A percentile compares a stretch with the other conserved stretches of the same genome.
Conservation (phyloP, 2,113 vertebrate genomes). For the Isurus oxyrinchus region DNA sequence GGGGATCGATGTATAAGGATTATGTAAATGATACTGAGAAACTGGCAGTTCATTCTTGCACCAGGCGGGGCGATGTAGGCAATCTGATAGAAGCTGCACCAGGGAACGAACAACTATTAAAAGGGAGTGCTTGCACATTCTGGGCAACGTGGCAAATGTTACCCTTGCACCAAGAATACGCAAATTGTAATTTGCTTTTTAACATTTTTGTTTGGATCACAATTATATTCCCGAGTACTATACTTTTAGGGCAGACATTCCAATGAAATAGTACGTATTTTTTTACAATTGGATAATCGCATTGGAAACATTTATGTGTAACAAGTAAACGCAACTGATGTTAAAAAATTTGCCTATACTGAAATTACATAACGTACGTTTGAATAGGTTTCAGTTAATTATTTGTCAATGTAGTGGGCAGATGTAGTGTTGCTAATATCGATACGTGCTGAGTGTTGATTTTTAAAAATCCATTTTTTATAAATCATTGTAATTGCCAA, state of each 20-base stretch:
- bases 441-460: neutral
- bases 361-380: neutral
- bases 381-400: neutral
- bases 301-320: neutral
- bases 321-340: neutral
- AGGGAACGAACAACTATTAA: neutral
- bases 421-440: neutral
- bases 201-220: neutral
- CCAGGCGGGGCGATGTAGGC: conserved; percentile 13
- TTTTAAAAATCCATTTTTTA: neutral
- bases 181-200: neutral
- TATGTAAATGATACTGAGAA: conserved; percentile 11
- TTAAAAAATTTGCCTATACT: neutral
- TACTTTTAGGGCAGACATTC: neutral
- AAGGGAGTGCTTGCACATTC: neutral
- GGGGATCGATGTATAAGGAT: conserved; percentile 21
- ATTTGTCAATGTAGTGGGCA: neutral
- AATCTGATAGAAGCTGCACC: neutral
- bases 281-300: neutral
- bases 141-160: neutral
- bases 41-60: neutral
- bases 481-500: neutral
- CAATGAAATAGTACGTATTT: neutral
- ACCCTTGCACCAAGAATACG: neutral
- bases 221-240: neutral